Evolutionary conservation across 2,113 vertebrate genomes (phyloP), one percentile per base, ranked within the genome.

Genomic region (Centrocercus urophasianus): DNA sequence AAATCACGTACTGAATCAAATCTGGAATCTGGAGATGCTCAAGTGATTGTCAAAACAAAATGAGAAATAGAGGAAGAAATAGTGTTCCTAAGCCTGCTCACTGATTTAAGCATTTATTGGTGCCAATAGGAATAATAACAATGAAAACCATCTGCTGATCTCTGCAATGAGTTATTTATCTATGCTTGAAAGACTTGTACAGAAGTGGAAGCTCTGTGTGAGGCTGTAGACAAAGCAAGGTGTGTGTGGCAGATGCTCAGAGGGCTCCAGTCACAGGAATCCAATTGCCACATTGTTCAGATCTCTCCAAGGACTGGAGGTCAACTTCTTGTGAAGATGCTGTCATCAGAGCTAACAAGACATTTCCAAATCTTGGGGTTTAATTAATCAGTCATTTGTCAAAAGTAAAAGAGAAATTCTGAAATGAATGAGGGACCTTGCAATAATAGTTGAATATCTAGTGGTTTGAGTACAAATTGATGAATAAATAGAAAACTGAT

Each of bases 21-120:
- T 84, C 60, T 85, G 75, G 93, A 87, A 89, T 74, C 67, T 72
- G 15, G 59, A 30, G 57, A 90, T 94, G 38, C 36, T 94, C 81
- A 92, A 97, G 93, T 76, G 36, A 79, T 92, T 92, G 90, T 86
- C 67, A 96, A 93, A 94, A 86, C 47, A 96, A 89, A 97, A 93
- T 34, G 32, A 92, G 66, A 94, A 89, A 85, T 56, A 74, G 75
- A 91, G 48, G 40, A 83, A 47, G 60, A 95, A 93, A 93, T 63
- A 78, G 25, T 2, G 21, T 93, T 90, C 86, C 90, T 93, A 94
- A 48, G 64, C 61, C 87, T 91, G 76, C 65, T 89, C 82, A 81
- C 73, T 85, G 86, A 92, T 93, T 78, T 52, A 79, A 94, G 66
- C 69, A 54, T 73, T 95, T 97, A 54, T 88, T 80, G 22, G 57